A percentile compares a stretch with the other conserved stretches of the same genome.
Evolutionary conservation across 2,113 vertebrate genomes (phyloP).

Genomic region (Gasterosteus nipponicus): DNA sequence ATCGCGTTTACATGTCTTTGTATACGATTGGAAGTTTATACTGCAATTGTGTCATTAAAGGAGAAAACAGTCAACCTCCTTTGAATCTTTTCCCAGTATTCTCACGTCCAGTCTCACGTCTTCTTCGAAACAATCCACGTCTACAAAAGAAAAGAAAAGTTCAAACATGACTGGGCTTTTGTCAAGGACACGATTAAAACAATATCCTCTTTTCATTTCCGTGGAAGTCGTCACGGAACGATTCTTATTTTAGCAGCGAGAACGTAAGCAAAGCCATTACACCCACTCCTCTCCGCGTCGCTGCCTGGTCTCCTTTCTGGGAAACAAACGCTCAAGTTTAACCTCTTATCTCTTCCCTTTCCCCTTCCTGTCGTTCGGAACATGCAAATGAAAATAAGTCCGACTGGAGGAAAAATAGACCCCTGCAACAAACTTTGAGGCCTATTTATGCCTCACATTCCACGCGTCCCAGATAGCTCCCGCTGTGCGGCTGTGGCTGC

Average conservation of each 20-base stretch:
- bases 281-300: slow-evolving; percentile 55
- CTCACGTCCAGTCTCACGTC: background rate
- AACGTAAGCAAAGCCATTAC: slow-evolving; percentile 72
- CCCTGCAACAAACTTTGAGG: slow-evolving; percentile 59
- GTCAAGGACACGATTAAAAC: slow-evolving; percentile 51
- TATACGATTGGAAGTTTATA: background rate
- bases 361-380: slow-evolving; percentile 79
- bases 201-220: slow-evolving; percentile 57
- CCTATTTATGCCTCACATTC: slow-evolving; percentile 78
- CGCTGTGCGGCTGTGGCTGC: slow-evolving; percentile 49
- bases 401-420: slow-evolving; percentile 55
- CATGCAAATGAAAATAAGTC: slow-evolving; percentile 57
- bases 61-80: background rate
- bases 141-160: background rate
- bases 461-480: slow-evolving; percentile 62
- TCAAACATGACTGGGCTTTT: slow-evolving; percentile 19
- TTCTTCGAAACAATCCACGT: slow-evolving; percentile 1
- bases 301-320: slow-evolving; percentile 65
- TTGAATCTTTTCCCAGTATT: background rate
- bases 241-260: slow-evolving; percentile 60
- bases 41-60: background rate
- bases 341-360: slow-evolving; percentile 72
- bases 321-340: slow-evolving; percentile 64
- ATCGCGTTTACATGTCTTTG: background rate
- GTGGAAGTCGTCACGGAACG: slow-evolving; percentile 70